Percentiles rank a stretch among this genome's conserved stretches.
phyloP scores from a whole-genome alignment of 2,113 vertebrate genomes.

The Todiramphus chloris region DNA sequence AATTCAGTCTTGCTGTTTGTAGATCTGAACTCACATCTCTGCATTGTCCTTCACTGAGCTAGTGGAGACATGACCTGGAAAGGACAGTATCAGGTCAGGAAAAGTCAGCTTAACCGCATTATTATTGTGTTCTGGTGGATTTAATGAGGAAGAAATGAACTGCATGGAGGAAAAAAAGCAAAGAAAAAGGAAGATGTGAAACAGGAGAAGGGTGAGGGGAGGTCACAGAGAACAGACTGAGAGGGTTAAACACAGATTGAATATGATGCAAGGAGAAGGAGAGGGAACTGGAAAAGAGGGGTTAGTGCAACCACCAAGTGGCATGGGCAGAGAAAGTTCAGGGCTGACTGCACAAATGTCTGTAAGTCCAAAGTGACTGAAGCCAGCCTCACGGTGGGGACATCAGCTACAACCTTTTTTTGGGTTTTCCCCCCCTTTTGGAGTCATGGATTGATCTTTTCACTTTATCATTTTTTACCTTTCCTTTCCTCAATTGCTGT shows the following conservation, averaged over 20 bases:
- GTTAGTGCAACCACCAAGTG: not conserved
- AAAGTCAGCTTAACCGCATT: not conserved
- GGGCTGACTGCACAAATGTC: not conserved
- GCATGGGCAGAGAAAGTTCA: rapidly evolving
- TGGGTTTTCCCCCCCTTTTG: not conserved
- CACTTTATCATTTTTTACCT: not conserved
- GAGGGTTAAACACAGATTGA: not conserved
- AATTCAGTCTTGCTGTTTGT: not conserved
- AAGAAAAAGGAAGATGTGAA: not conserved
- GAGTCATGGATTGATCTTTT: not conserved
- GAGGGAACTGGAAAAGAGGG: not conserved
- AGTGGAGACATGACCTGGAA: not conserved
- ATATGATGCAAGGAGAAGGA: not conserved
- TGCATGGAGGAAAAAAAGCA: not conserved
- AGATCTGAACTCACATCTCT: not conserved
- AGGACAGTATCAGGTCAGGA: not conserved
- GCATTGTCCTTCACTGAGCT: not conserved
- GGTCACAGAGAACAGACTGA: not conserved
- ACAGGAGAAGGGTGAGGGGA: not conserved
- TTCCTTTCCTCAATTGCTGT: not conserved
- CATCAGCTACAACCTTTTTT: not conserved
- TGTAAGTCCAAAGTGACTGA: not conserved
- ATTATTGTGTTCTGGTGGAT: not conserved
- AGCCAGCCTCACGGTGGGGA: not conserved
- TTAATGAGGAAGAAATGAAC: not conserved